Conservation (phyloP, 2,888 invertebrate species). For the Cantharis rufa region DNA sequence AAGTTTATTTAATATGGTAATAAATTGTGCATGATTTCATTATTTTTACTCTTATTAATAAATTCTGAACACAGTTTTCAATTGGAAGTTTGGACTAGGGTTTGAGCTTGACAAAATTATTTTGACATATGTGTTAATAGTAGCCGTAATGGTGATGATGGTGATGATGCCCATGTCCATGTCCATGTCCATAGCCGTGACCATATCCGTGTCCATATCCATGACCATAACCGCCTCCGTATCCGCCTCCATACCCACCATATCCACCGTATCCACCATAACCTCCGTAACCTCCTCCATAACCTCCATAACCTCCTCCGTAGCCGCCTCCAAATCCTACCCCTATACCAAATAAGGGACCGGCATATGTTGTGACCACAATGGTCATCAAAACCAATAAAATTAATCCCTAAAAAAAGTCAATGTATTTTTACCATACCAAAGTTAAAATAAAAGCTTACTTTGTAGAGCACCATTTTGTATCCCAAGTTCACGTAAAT, state of each 20-base stretch:
- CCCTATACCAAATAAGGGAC: conserved; percentile 10
- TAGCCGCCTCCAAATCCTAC: conserved; percentile 15
- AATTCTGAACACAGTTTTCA: neutral
- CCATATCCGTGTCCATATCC: neutral
- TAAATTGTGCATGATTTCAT: neutral
- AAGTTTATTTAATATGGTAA: neutral
- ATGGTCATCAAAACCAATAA: neutral
- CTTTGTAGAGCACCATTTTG: neutral
- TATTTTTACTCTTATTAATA: neutral
- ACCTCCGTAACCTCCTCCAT: neutral
- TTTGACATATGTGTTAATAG: neutral
- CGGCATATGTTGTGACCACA: neutral
- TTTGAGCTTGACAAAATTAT: neutral
- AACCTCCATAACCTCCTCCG: conserved; percentile 1
- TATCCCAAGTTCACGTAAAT: neutral
- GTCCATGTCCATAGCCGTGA: neutral
- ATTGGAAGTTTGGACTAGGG: neutral
- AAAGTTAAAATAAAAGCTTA: neutral
- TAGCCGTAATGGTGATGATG: neutral
- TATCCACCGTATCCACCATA: conserved; percentile 8
- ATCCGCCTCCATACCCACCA: neutral
- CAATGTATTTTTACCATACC: neutral
- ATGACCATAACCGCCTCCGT: neutral
- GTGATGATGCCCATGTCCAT: neutral
- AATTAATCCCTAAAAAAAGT: neutral